Percentiles rank a stretch among this genome's conserved stretches.
Conservation (phyloP, 2,113 vertebrate species). For the Stegostoma tigrinum region DNA sequence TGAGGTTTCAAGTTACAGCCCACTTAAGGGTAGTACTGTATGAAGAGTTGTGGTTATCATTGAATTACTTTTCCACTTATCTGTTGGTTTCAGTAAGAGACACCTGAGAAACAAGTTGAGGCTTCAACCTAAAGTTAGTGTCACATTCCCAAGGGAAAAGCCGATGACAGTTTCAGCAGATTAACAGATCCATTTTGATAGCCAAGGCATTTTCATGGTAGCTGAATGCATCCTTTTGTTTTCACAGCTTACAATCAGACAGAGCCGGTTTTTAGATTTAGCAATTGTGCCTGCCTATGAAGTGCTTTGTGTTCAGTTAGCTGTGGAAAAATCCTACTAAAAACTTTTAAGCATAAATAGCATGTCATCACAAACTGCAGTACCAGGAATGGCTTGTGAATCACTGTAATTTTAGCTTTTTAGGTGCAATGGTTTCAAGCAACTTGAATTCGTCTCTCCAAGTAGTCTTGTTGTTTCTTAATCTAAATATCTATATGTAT, state of each 20-base stretch:
- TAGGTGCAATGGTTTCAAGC: too few species aligned
- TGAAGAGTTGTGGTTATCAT: neutral
- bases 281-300: neutral
- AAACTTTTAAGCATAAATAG: neutral
- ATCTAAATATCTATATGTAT: neutral
- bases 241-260: neutral
- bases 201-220: neutral
- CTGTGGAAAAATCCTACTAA: neutral
- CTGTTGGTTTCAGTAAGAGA: neutral
- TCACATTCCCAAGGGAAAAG: neutral
- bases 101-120: neutral
- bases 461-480: neutral
- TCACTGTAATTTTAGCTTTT: neutral
- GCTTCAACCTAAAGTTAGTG: neutral
- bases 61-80: neutral
- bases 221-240: neutral
- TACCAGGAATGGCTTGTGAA: neutral
- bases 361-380: neutral
- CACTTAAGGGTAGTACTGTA: neutral
- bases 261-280: neutral
- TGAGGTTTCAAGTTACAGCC: neutral
- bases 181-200: neutral
- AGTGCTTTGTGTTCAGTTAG: neutral
- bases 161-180: neutral
- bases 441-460: too few species aligned